A percentile compares a stretch with the other conserved stretches of the same genome.
Evolutionary conservation across 2,888 invertebrate species (phyloP).

Genomic region (Sesamia inferens): DNA sequence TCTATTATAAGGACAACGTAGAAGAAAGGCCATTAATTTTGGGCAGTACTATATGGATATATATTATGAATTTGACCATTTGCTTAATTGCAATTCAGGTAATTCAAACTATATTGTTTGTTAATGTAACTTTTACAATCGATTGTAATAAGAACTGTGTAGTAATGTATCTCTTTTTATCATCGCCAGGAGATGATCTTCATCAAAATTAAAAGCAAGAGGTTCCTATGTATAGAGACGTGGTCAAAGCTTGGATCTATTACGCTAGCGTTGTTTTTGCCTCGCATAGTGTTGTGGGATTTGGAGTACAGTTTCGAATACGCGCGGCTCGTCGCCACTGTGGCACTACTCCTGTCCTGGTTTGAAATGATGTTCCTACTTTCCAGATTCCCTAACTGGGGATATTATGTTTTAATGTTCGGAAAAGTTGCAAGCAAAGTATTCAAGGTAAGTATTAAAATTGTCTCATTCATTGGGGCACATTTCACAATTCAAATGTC

Average conservation of each 20-base stretch:
- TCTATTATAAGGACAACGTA: neutral
- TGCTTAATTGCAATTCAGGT: neutral
- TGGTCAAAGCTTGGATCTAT: neutral
- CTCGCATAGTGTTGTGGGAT: neutral
- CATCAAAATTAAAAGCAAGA: neutral
- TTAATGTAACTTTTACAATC: neutral
- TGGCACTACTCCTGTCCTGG: slow-evolving; percentile 88
- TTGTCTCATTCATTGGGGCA: neutral
- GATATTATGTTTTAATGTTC: slow-evolving; percentile 90
- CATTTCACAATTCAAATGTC: too few species aligned
- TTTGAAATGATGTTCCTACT: slow-evolving; percentile 89
- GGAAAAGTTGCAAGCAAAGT: slow-evolving; percentile 88
- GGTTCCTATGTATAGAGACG: neutral
- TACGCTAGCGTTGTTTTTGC: neutral
- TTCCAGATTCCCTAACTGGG: slow-evolving; percentile 89
- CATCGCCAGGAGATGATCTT: neutral
- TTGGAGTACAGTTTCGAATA: neutral
- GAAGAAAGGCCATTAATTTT: neutral
- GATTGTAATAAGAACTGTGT: neutral
- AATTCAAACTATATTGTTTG: neutral
- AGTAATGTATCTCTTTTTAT: neutral
- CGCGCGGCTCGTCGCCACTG: slow-evolving; percentile 71
- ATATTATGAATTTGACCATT: neutral
- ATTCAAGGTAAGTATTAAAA: slow-evolving; percentile 69
- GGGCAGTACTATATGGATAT: neutral